A percentile compares a stretch with the other conserved stretches of the same genome.
These are phyloP conservation scores for Creontiades dilutus DNA, from an alignment of 2,888 invertebrate species.

Conservation along the genomic window DNA sequence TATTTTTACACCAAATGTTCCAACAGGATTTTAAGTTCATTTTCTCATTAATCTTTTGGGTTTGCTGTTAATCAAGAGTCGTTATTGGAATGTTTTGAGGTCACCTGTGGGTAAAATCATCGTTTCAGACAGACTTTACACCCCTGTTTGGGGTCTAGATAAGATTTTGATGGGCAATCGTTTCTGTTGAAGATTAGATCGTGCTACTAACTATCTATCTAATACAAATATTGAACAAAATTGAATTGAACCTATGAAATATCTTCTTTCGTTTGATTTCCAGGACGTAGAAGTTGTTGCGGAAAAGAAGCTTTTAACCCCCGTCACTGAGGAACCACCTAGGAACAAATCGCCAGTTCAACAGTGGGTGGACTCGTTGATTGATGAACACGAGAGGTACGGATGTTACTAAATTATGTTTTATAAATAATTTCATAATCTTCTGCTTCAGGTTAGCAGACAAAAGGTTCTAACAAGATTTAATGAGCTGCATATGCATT, in stretches of 20 bases:
- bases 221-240: background rate
- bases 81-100: too few relatives aligned
- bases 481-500: too few relatives aligned
- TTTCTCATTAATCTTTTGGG: too few relatives aligned
- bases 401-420: background rate
- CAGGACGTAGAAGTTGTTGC: slow-evolving; percentile 59
- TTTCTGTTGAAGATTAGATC: background rate
- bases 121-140: background rate
- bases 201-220: background rate
- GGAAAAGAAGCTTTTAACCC: slow-evolving; percentile 71
- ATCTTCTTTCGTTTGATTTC: background rate
- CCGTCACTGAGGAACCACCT: slow-evolving; percentile 74
- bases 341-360: slow-evolving; percentile 84
- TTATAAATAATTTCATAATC: too few relatives aligned
- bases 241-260: background rate
- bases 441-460: too few relatives aligned
- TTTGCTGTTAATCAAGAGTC: too few relatives aligned
- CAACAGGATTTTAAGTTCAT: too few relatives aligned
- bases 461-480: too few relatives aligned
- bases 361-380: slow-evolving; percentile 87
- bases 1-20: too few relatives aligned
- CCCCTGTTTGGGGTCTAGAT: background rate
- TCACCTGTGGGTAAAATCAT: too few relatives aligned
- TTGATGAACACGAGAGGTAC: slow-evolving; percentile 63
- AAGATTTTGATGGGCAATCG: background rate